These are phyloP conservation scores for Eudasyphora cyanicolor DNA, from an alignment of 2,888 invertebrate genomes.

Conservation along the genomic window DNA sequence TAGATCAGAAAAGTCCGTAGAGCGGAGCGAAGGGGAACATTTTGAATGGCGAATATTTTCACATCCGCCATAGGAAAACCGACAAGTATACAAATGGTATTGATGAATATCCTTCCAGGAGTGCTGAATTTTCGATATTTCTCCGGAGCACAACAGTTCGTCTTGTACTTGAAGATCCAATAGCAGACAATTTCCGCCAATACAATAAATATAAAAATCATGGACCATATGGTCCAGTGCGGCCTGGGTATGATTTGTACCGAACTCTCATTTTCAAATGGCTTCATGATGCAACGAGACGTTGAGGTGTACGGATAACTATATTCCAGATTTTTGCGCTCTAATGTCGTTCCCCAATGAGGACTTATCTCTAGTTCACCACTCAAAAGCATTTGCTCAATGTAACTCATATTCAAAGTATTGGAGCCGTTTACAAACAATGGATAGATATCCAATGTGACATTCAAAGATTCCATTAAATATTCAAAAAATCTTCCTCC, in stretches of 20 bases:
- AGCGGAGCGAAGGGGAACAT: not conserved
- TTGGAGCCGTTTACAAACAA: constrained; percentile 14
- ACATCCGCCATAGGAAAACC: constrained; percentile 17
- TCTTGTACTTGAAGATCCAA: not conserved
- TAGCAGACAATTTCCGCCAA: not conserved
- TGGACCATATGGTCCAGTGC: constrained; percentile 21
- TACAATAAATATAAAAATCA: not conserved
- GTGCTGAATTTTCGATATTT: not conserved
- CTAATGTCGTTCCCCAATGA: not conserved
- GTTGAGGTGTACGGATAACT: constrained; percentile 2
- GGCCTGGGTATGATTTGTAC: not conserved
- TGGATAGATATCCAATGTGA: not conserved
- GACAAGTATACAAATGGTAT: constrained; percentile 20
- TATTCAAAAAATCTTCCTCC: constrained; percentile 32
- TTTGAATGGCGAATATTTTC: not conserved
- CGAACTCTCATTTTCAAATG: not conserved
- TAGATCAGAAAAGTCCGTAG: not conserved
- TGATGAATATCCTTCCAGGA: not conserved
- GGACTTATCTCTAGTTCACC: constrained; percentile 37
- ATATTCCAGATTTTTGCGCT: not conserved
- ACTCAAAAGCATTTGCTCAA: not conserved
- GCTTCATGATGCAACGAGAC: constrained; percentile 14
- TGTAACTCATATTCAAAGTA: not conserved
- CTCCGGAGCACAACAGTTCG: not conserved
- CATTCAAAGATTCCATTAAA: constrained; percentile 19